Evolutionary conservation across 2,888 invertebrate genomes (phyloP).

Genomic region (Marronus borbonicus): DNA sequence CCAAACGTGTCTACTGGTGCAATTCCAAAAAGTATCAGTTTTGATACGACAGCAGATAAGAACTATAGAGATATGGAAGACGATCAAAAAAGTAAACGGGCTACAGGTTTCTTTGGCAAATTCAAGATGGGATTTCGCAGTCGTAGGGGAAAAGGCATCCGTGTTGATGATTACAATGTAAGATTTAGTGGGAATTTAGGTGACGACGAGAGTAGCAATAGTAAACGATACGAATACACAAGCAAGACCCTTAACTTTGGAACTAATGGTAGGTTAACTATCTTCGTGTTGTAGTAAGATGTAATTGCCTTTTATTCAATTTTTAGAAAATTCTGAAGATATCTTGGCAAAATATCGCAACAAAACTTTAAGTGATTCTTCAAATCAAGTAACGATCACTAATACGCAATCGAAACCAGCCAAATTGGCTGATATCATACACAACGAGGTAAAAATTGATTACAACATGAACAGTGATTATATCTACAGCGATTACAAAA

Average conservation of each 20-base stretch:
- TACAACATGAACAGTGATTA: constrained; percentile 73
- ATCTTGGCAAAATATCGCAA: constrained; percentile 93
- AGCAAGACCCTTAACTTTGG: constrained; percentile 38
- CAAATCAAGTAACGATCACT: constrained; percentile 54
- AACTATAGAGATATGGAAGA: constrained; percentile 76
- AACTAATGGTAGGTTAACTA: constrained; percentile 23
- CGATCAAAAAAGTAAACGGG: constrained; percentile 74
- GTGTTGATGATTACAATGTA: constrained; percentile 68
- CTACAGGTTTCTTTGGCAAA: constrained; percentile 80
- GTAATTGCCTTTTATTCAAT: background rate
- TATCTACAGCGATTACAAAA: constrained; percentile 83
- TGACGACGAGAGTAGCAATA: constrained; percentile 50
- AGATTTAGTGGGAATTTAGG: constrained; percentile 61
- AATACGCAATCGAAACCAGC: constrained; percentile 45
- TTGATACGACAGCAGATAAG: constrained; percentile 91
- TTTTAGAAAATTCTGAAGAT: constrained; percentile 87
- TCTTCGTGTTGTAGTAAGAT: background rate
- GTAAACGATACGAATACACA: constrained; percentile 30
- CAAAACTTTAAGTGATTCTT: constrained; percentile 54
- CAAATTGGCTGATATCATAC: constrained; percentile 58
- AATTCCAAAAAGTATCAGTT: constrained; percentile 93
- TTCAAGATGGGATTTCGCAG: constrained; percentile 78
- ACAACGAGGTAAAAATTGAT: constrained; percentile 71
- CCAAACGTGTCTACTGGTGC: constrained; percentile 81
- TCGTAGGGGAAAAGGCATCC: constrained; percentile 74